A percentile compares a stretch with the other conserved stretches of the same genome.
Conservation (phyloP, 2,888 invertebrate species). For the Monopis laevigella region DNA sequence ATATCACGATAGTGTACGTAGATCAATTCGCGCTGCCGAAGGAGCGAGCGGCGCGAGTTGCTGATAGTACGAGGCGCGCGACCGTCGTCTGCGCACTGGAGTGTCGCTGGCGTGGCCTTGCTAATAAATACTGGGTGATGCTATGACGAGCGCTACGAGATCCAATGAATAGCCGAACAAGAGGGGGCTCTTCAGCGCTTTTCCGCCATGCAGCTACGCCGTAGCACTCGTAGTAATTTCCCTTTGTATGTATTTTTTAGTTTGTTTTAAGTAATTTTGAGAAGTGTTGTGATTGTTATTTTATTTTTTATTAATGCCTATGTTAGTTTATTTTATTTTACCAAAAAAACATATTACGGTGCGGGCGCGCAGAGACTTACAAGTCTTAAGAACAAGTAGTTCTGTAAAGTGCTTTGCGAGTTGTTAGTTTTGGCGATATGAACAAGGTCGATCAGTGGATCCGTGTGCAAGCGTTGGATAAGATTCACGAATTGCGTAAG, state of each 20-base stretch:
- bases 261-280: no score
- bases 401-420: no score
- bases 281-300: no score
- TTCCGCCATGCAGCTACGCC: background rate
- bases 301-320: no score
- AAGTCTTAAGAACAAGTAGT: no score
- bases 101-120: conserved; percentile 60
- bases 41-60: conserved; percentile 29
- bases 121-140: conserved; percentile 60
- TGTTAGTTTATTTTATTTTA: no score
- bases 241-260: no score
- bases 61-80: conserved; percentile 50
- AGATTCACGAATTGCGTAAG: conserved; percentile 65
- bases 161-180: no score
- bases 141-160: conserved; percentile 29
- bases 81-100: conserved; percentile 60
- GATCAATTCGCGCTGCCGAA: conserved; percentile 18
- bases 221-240: background rate
- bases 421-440: background rate
- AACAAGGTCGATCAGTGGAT: conserved; percentile 25
- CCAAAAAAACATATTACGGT: no score
- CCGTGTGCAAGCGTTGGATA: conserved; percentile 62
- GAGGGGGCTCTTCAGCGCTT: conserved; percentile 2
- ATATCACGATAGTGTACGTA: conserved; percentile 11
- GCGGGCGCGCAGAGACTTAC: no score